Evolutionary conservation across 1,140 invertebrate species (phyloP).

Genomic region (Caenorhabditis tropicalis): DNA sequence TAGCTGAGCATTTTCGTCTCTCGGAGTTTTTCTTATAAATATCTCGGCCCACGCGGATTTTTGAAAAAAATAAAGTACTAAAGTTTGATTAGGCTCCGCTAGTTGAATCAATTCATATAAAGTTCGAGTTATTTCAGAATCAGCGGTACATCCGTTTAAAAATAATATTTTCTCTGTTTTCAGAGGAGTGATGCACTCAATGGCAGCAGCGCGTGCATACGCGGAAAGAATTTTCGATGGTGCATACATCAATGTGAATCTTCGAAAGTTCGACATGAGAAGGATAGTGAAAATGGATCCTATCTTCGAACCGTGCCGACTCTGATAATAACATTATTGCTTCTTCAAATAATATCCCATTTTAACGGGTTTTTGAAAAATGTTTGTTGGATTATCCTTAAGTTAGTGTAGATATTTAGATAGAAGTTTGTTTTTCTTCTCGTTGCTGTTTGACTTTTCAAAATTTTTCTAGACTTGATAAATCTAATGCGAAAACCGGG

Average conservation of each 20-base stretch:
- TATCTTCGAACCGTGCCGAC: constrained; percentile 43
- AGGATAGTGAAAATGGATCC: constrained; percentile 62
- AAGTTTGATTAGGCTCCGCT: no score
- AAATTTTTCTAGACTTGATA: neutral
- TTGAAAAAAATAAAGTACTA: no score
- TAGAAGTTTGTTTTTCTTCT: no score
- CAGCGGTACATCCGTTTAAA: no score
- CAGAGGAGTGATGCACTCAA: constrained; percentile 72
- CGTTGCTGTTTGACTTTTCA: no score
- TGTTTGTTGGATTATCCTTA: neutral
- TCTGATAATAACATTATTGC: neutral
- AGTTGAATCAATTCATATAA: no score
- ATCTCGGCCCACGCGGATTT: no score
- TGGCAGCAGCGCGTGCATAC: constrained; percentile 63
- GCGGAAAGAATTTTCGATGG: constrained; percentile 64
- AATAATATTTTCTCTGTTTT: no score
- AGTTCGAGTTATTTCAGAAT: no score
- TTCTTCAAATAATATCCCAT: neutral
- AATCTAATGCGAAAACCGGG: neutral
- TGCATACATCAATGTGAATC: constrained; percentile 66
- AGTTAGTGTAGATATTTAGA: no score
- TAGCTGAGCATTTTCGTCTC: no score
- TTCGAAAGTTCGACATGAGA: constrained; percentile 70
- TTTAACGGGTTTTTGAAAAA: neutral
- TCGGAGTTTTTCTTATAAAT: no score